phyloP scores from a whole-genome alignment of 2,113 vertebrate genomes.

The Thymallus thymallus region DNA sequence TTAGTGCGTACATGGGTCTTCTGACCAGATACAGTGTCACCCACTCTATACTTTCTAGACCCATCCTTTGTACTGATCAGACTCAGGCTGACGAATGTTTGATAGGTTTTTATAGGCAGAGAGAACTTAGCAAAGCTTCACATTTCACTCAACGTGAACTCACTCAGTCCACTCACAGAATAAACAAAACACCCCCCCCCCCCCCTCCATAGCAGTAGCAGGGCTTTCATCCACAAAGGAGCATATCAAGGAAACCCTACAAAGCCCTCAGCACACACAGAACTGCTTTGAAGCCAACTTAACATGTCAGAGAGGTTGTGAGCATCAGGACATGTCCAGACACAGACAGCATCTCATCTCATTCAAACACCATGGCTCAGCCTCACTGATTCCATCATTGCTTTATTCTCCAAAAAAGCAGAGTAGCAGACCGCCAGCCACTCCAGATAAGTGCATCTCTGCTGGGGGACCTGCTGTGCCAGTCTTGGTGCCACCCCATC shows the following conservation, averaged over 20 bases:
- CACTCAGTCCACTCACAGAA: neutral
- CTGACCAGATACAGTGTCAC: too few relatives aligned
- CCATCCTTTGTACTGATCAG: too few relatives aligned
- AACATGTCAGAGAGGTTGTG: slow-evolving; percentile 18
- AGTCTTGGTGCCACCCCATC: too few relatives aligned
- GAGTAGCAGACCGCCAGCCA: neutral
- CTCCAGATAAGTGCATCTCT: too few relatives aligned
- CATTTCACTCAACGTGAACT: too few relatives aligned
- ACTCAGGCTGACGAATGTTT: too few relatives aligned
- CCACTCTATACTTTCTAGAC: too few relatives aligned
- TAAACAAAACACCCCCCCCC: neutral
- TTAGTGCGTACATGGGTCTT: too few relatives aligned
- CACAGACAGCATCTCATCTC: slow-evolving; percentile 4
- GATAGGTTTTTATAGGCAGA: too few relatives aligned
- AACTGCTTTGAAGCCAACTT: slow-evolving; percentile 8
- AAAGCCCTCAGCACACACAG: neutral
- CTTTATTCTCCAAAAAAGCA: neutral
- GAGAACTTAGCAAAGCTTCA: too few relatives aligned
- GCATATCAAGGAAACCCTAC: neutral
- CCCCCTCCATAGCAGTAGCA: neutral
- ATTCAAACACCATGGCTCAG: slow-evolving; percentile 11
- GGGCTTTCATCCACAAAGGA: neutral
- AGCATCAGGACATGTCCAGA: slow-evolving; percentile 9
- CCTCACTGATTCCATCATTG: slow-evolving; percentile 10
- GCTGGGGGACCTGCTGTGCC: too few relatives aligned